These are phyloP conservation scores for Sarcophaga variegata DNA, from an alignment of 2,888 invertebrate species.

Conservation along the genomic window DNA sequence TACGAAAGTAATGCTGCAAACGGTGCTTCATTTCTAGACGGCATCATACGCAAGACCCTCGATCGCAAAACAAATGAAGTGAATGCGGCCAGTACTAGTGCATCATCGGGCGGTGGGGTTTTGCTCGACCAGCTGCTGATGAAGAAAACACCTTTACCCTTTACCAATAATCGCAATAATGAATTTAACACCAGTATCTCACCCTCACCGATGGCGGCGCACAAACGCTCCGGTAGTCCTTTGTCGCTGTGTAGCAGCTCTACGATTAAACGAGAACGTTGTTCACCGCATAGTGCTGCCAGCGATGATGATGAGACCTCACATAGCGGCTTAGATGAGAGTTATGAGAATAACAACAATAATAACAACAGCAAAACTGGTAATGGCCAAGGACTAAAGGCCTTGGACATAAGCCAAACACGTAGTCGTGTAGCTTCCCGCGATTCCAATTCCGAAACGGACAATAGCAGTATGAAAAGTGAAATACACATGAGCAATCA, in stretches of 20 bases:
- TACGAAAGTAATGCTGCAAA: constrained; percentile 86
- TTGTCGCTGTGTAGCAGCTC: constrained; percentile 77
- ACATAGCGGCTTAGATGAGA: constrained; percentile 73
- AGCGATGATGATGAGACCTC: constrained; percentile 71
- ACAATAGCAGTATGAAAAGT: constrained; percentile 75
- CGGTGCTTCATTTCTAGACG: constrained; percentile 88
- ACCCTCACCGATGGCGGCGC: constrained; percentile 52
- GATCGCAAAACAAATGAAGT: constrained; percentile 84
- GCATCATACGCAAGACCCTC: constrained; percentile 91
- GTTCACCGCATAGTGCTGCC: constrained; percentile 74
- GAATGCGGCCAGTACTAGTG: constrained; percentile 65
- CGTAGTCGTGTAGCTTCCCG: constrained; percentile 76
- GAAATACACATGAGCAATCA: constrained; percentile 64
- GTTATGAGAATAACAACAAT: constrained; percentile 70
- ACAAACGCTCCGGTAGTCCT: constrained; percentile 80
- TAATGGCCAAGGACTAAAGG: constrained; percentile 69
- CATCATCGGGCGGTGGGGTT: constrained; percentile 81
- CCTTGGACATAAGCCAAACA: constrained; percentile 60
- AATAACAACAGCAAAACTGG: constrained; percentile 71
- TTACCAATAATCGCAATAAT: constrained; percentile 76
- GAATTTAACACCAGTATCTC: constrained; percentile 73
- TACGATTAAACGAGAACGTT: constrained; percentile 84
- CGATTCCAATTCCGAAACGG: constrained; percentile 78
- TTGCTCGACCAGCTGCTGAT: constrained; percentile 86
- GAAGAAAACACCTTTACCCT: constrained; percentile 82